phyloP scores from a whole-genome alignment of 2,113 vertebrate species.

The Dicaeum eximium region DNA sequence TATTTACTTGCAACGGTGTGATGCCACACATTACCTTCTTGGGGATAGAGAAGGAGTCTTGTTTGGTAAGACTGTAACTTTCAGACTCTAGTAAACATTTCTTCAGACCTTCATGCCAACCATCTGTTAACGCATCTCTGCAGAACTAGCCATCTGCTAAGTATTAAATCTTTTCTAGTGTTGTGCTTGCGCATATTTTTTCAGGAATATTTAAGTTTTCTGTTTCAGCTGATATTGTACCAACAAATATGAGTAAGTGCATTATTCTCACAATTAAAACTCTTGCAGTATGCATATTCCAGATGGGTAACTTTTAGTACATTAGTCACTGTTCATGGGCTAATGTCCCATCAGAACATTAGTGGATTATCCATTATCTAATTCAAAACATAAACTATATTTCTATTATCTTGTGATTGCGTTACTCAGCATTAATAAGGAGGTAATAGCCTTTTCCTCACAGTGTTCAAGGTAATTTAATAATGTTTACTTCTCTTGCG shows the following conservation, averaged over 20 bases:
- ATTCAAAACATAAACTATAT: background rate
- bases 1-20: background rate
- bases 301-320: background rate
- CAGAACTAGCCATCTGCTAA: constrained; percentile 61
- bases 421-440: background rate
- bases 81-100: background rate
- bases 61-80: background rate
- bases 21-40: background rate
- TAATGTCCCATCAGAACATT: background rate
- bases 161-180: constrained; percentile 21
- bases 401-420: background rate
- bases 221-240: constrained; percentile 25
- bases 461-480: background rate
- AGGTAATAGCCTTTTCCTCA: background rate
- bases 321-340: background rate
- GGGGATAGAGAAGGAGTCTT: background rate
- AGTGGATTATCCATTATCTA: background rate
- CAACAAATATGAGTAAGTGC: background rate
- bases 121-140: constrained; percentile 57
- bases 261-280: background rate
- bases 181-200: background rate
- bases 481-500: background rate
- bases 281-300: background rate
- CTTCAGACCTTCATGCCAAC: constrained; percentile 46
- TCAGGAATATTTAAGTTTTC: constrained; percentile 8